These are phyloP conservation scores for Dipodomys stephensi DNA, from an alignment of 2,113 vertebrate genomes.

Conservation along the genomic window DNA sequence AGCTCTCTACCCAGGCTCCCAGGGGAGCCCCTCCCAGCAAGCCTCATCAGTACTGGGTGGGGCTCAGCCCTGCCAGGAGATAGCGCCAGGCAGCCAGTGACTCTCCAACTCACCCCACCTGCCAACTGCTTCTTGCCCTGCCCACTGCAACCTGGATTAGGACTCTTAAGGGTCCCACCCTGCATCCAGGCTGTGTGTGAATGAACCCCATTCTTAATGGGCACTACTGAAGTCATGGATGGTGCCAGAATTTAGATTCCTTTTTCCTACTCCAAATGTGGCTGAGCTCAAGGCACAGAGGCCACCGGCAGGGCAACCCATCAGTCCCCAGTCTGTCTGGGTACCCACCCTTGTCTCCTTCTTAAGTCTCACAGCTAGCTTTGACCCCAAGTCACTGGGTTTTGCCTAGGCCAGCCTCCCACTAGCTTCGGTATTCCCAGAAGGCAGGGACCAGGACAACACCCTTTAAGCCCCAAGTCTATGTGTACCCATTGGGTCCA, in stretches of 20 bases:
- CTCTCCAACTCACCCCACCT: neutral
- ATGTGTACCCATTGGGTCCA: neutral
- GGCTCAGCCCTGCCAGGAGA: neutral
- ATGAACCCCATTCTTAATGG: neutral
- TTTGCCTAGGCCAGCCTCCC: neutral
- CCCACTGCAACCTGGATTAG: neutral
- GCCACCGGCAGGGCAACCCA: neutral
- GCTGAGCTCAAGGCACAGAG: constrained; percentile 6
- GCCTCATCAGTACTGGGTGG: neutral
- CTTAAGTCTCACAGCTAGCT: neutral
- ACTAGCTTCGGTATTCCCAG: neutral
- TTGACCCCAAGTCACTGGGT: neutral
- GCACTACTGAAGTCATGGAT: neutral
- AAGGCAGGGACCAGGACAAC: neutral
- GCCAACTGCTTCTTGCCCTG: neutral
- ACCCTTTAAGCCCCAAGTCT: constrained; percentile 7
- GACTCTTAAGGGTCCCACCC: neutral
- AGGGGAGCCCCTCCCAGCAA: neutral
- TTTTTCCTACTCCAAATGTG: neutral
- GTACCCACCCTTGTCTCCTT: neutral
- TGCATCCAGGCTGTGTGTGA: neutral
- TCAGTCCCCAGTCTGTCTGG: neutral
- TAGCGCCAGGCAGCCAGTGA: neutral
- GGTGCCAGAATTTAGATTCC: neutral
- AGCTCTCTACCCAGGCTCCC: neutral